Base-by-base conservation (phyloP, 53 echinoderm and acorn worm species). In the Paelopatides confundens region DNA sequence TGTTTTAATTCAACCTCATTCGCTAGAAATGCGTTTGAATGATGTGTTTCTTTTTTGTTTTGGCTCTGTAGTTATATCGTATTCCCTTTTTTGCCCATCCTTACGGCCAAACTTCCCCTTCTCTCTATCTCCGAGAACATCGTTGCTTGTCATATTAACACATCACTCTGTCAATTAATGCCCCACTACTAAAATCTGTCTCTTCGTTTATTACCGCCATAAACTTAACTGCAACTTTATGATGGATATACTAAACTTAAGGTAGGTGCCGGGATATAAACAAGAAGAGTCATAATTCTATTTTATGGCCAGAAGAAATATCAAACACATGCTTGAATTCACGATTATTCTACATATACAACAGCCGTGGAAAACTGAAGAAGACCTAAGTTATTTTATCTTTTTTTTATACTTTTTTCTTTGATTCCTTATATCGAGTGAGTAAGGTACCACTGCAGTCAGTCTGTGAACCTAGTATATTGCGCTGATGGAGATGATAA, bases 151-250 rank as follows among this genome's bases (percentile, higher is more conserved):
- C 74, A 46, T 43, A 74, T 74, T 74, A 74, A 74, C 39, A 39
- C 74, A 74, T 74, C 74, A 74, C 74, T 74, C 40, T 74, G 74
- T 74, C 74, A 74, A 74, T 74, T 74, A 74, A 43, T 39, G 74
- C 46, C 46, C 23, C 21, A 33, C 74, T 74, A 39, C 46, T 74
- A 29, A 74, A 74, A 74, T 39, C 46, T 29, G 24, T 74, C 46
- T 46, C 23, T 35, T 38, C 24, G 21, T 74, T 74, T 74, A 74
- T 29, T 39, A 35, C 28, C 40, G 40, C 39, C 26, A 74, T 74
- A 74, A 74, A 74, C 46, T 74, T 74, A 39, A 74, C 74, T 74
- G 39, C 74, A 74, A 74, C 26, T 74, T 74, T 74, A 74, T 74
- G 74, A 74, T 46, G 74, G 40, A 39, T 46, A 46, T 74, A 36